Evolutionary conservation across 1,140 invertebrate genomes (phyloP).

Genomic region (Drosophila nigromelanica): DNA sequence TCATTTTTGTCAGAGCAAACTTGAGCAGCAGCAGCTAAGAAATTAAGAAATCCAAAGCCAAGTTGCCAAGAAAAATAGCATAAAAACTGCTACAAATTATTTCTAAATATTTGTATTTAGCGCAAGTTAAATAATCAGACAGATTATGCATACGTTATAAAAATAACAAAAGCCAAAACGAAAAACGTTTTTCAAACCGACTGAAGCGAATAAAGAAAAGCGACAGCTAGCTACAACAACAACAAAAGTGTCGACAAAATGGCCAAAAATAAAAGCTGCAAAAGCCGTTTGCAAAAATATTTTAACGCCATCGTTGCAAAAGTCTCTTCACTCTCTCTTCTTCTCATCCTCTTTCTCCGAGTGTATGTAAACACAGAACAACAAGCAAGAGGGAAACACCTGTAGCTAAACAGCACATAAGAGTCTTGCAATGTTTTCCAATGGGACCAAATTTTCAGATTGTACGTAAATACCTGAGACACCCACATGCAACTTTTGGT

Average conservation of each 20-base stretch:
- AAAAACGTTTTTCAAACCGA: conserved; percentile 39
- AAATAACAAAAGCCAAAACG: conserved; percentile 58
- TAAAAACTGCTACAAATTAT: conserved; percentile 75
- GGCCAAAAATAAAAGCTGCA: conserved; percentile 57
- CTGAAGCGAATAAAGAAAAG: conserved; percentile 49
- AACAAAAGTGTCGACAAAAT: conserved; percentile 35
- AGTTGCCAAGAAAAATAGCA: conserved; percentile 79
- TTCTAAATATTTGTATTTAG: conserved; percentile 81
- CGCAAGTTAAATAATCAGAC: conserved; percentile 81
- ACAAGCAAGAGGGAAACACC: conserved; percentile 48
- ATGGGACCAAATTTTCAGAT: conserved; percentile 4
- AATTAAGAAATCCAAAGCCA: conserved; percentile 31
- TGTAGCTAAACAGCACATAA: conserved; percentile 46
- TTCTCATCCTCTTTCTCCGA: neutral
- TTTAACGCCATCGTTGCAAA: conserved; percentile 53
- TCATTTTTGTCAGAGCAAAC: conserved; percentile 51
- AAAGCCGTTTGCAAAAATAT: conserved; percentile 56
- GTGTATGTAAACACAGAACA: conserved; percentile 12
- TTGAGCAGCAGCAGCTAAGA: conserved; percentile 7
- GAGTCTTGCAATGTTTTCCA: conserved; percentile 37
- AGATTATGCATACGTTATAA: conserved; percentile 73
- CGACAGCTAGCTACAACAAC: conserved; percentile 25
- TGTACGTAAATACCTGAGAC: conserved; percentile 15
- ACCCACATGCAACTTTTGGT: conserved; percentile 34
- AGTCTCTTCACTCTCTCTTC: neutral